These are phyloP conservation scores for Thunnus albacares DNA, from an alignment of 2,797 vertebrate species.

Conservation along the genomic window DNA sequence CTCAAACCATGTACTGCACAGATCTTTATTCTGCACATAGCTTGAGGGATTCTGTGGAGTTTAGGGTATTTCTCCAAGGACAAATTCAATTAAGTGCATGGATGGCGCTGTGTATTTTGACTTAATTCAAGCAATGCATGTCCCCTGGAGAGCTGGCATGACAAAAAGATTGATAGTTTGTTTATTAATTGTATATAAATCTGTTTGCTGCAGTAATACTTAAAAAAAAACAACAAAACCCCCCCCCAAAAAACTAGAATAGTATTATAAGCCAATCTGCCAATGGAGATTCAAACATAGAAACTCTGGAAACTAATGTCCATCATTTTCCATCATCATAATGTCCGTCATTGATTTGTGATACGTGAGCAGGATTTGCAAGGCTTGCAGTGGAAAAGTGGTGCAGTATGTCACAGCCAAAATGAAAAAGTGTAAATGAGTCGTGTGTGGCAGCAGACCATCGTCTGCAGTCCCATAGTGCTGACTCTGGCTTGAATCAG, in stretches of 20 bases:
- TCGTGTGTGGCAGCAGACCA: slow-evolving; percentile 35
- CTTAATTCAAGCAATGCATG: slow-evolving; percentile 12
- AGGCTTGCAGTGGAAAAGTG: background rate
- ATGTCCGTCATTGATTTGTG: background rate
- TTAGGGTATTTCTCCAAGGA: slow-evolving; percentile 19
- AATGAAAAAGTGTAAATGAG: slow-evolving; percentile 34
- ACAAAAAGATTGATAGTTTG: slow-evolving; percentile 46
- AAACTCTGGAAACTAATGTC: slow-evolving; percentile 2
- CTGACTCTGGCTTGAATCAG: slow-evolving; percentile 61
- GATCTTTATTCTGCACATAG: slow-evolving; percentile 36
- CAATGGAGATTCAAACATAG: background rate
- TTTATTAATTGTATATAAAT: slow-evolving; percentile 14
- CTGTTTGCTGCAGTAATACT: background rate
- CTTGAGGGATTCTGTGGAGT: slow-evolving; percentile 34
- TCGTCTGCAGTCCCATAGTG: slow-evolving; percentile 19
- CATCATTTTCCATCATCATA: background rate
- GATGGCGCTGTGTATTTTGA: slow-evolving; percentile 2
- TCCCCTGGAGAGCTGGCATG: slow-evolving; percentile 27
- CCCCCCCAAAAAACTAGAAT: background rate
- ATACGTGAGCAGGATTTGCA: slow-evolving; percentile 5
- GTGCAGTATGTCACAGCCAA: background rate
- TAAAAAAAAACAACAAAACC: too few relatives aligned
- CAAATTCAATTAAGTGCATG: slow-evolving; percentile 42
- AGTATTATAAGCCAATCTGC: background rate
- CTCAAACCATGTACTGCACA: background rate